Evolutionary conservation across 30 jellyfish, hydroid and myxozoan species (phyloP).

Genomic region (Nemopilema nomurai): DNA sequence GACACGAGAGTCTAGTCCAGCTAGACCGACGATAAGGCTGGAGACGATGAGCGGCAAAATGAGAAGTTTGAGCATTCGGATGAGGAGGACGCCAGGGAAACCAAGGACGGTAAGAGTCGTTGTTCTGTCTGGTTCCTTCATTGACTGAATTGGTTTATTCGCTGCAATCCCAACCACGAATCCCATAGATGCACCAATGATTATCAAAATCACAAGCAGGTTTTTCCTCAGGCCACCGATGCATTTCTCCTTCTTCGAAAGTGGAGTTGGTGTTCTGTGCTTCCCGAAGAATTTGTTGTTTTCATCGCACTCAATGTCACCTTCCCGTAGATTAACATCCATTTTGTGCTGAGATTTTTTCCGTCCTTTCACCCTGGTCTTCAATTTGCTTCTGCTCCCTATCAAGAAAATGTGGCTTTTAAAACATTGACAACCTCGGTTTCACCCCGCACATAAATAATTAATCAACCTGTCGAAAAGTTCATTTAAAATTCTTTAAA

Average conservation of each 20-base stretch:
- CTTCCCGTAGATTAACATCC: conserved; percentile 62
- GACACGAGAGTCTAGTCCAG: conserved; percentile 77
- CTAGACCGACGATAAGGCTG: conserved; percentile 86
- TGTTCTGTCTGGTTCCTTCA: conserved; percentile 78
- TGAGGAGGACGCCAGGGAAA: conserved; percentile 88
- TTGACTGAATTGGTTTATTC: conserved; percentile 65
- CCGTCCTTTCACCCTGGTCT: neutral
- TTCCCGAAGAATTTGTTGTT: conserved; percentile 42
- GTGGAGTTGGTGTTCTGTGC: conserved; percentile 10
- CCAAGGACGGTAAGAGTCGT: conserved; percentile 80
- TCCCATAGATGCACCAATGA: conserved; percentile 82
- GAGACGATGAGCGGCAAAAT: conserved; percentile 87
- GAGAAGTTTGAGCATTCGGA: conserved; percentile 79
- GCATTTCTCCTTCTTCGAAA: conserved; percentile 41
- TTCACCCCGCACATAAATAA: too few relatives aligned
- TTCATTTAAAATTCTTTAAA: too few relatives aligned
- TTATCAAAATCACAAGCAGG: conserved; percentile 64
- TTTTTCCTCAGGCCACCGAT: conserved; percentile 61
- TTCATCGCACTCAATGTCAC: conserved; percentile 40
- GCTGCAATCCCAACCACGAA: conserved; percentile 73
- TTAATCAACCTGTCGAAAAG: too few relatives aligned
- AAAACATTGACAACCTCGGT: neutral
- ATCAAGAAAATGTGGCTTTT: neutral
- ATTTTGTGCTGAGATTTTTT: neutral
- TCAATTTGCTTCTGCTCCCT: neutral